phyloP scores from a whole-genome alignment of 2,888 invertebrate species.

The Adelognathus sp. region DNA sequence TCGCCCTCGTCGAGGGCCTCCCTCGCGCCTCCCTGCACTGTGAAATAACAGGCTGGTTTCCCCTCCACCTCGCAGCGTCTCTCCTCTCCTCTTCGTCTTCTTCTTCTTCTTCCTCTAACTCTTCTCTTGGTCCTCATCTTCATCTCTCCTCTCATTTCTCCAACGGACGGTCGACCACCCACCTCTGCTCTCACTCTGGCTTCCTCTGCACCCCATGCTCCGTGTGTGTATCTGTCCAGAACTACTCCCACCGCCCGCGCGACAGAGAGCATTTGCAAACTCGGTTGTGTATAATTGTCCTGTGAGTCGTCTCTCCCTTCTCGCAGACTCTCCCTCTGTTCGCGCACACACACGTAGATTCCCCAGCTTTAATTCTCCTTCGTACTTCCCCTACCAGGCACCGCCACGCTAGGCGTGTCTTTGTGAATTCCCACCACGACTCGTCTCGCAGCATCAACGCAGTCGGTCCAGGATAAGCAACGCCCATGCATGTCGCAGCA shows the following conservation, averaged over 20 bases:
- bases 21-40: constrained; percentile 79
- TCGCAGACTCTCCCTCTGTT: too few species aligned
- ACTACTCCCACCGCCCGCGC: constrained; percentile 63
- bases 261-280: constrained; percentile 77
- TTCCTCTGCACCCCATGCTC: constrained; percentile 75
- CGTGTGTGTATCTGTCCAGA: constrained; percentile 64
- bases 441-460: too few species aligned
- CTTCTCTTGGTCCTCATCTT: constrained; percentile 61
- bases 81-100: constrained; percentile 29
- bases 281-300: constrained; percentile 77
- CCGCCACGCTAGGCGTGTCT: too few species aligned
- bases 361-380: constrained; percentile 56
- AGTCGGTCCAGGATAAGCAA: too few species aligned
- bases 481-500: too few species aligned
- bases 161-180: constrained; percentile 50
- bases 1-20: constrained; percentile 70
- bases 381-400: constrained; percentile 26
- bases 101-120: constrained; percentile 46
- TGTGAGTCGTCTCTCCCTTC: constrained; percentile 61
- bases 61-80: constrained; percentile 62
- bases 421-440: too few species aligned
- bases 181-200: too few species aligned
- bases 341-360: constrained; percentile 39
- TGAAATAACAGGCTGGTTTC: constrained; percentile 72
- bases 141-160: constrained; percentile 31